phyloP scores from a whole-genome alignment of 2,113 vertebrate species.

The Prunella fulvescens region DNA sequence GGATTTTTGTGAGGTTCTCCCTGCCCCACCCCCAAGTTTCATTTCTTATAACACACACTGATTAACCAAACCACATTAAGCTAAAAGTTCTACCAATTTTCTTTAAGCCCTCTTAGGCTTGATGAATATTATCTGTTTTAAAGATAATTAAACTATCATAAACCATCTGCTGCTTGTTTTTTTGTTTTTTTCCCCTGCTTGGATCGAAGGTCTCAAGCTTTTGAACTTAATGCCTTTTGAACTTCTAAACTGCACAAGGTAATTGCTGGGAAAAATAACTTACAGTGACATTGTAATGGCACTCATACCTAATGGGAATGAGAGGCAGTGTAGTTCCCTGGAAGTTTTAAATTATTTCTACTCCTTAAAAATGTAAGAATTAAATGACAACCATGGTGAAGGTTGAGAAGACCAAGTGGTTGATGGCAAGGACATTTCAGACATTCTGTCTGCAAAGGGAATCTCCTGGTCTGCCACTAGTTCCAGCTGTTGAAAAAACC shows the following conservation, averaged over 20 bases:
- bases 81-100: neutral
- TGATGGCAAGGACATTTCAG: neutral
- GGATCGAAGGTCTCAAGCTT: neutral
- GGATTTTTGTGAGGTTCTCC: neutral
- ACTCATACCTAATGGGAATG: neutral
- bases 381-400: neutral
- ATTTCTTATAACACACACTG: neutral
- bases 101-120: neutral
- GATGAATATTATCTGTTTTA: neutral
- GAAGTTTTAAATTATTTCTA: neutral
- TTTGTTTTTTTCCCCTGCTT: neutral
- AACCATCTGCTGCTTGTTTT: neutral
- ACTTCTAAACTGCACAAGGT: neutral
- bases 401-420: neutral
- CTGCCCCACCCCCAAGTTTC: neutral
- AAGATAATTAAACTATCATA: constrained; percentile 5
- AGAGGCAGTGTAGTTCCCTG: neutral
- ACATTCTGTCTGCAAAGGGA: neutral
- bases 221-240: constrained; percentile 37
- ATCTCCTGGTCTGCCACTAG: neutral
- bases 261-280: constrained; percentile 9
- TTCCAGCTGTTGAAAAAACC: neutral
- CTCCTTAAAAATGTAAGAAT: neutral
- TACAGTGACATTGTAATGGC: neutral
- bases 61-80: neutral